Percentiles rank a stretch among this genome's conserved stretches.
These are phyloP conservation scores for Toxotes chatareus DNA, from an alignment of 2,113 vertebrate genomes.

Conservation along the genomic window DNA sequence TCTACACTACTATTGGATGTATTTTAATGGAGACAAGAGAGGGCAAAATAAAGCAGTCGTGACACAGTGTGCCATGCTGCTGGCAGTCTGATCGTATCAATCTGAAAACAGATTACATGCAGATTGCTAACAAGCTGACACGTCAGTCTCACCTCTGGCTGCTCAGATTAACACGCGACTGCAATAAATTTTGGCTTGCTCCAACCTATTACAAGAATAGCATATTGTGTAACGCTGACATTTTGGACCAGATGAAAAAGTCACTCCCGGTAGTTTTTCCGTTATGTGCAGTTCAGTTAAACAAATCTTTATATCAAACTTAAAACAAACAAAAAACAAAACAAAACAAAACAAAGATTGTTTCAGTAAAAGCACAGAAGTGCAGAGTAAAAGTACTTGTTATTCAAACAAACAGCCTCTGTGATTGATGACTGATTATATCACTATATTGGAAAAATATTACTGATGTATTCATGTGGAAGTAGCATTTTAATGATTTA, in stretches of 20 bases:
- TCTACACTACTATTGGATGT: neutral
- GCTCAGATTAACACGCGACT: constrained; percentile 53
- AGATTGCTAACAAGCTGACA: constrained; percentile 38
- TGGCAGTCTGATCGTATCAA: constrained; percentile 16
- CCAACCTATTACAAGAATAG: constrained; percentile 44
- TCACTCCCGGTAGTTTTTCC: neutral
- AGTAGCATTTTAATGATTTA: too few relatives aligned
- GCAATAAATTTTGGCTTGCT: constrained; percentile 41
- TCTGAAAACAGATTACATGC: neutral
- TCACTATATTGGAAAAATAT: too few relatives aligned
- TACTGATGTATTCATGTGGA: too few relatives aligned
- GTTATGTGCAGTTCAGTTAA: neutral
- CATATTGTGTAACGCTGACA: constrained; percentile 38
- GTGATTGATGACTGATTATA: too few relatives aligned
- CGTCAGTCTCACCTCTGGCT: constrained; percentile 32
- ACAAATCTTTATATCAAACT: neutral
- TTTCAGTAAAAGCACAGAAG: too few relatives aligned
- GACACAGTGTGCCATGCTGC: neutral
- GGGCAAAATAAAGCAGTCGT: neutral
- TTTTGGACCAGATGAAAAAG: constrained; percentile 11
- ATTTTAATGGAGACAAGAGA: neutral
- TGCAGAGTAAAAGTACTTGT: too few relatives aligned
- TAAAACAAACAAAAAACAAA: neutral
- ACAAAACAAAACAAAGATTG: too few relatives aligned
- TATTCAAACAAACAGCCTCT: too few relatives aligned